Percentiles rank a stretch among this genome's conserved stretches.
phyloP scores from a whole-genome alignment of 2,797 vertebrate genomes.

The Hemibagrus guttatus region DNA sequence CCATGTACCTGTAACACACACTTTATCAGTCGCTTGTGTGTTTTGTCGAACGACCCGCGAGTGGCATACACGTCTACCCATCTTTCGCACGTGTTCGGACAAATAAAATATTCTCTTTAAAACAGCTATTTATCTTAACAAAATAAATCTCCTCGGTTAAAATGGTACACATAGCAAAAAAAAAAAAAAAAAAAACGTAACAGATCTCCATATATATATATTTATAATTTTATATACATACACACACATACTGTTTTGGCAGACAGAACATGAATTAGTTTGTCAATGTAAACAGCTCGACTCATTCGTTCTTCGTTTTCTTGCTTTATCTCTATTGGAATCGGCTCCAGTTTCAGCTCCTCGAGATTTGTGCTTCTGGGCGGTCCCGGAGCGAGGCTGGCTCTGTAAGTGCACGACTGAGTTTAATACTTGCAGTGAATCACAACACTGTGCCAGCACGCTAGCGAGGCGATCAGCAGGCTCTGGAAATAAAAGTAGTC shows the following conservation, averaged over 20 bases:
- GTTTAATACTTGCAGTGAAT: conserved; percentile 49
- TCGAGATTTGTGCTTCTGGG: conserved; percentile 86
- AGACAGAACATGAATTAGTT: conserved; percentile 70
- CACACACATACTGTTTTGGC: conserved; percentile 73
- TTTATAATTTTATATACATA: conserved; percentile 39
- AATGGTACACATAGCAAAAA: conserved; percentile 71
- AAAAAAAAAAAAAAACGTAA: too few species aligned
- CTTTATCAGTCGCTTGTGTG: background rate
- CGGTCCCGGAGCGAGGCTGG: conserved; percentile 48
- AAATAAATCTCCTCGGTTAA: conserved; percentile 79
- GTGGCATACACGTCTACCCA: conserved; percentile 3
- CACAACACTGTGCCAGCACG: conserved; percentile 48
- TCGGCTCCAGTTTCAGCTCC: conserved; percentile 76
- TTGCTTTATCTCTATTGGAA: conserved; percentile 50
- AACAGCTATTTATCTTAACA: conserved; percentile 68
- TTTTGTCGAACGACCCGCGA: conserved; percentile 18
- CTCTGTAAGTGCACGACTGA: conserved; percentile 43
- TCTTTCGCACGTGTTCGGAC: conserved; percentile 33
- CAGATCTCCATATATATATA: conserved; percentile 66
- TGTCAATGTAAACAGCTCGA: conserved; percentile 74
- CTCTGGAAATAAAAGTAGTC: conserved; percentile 17
- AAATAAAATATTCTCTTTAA: conserved; percentile 63
- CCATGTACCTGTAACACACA: conserved; percentile 12
- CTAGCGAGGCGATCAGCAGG: conserved; percentile 30
- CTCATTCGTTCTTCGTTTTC: conserved; percentile 21